These are phyloP conservation scores for Hippocampus mohnikei DNA, from an alignment of 2,113 vertebrate genomes.

Conservation along the genomic window DNA sequence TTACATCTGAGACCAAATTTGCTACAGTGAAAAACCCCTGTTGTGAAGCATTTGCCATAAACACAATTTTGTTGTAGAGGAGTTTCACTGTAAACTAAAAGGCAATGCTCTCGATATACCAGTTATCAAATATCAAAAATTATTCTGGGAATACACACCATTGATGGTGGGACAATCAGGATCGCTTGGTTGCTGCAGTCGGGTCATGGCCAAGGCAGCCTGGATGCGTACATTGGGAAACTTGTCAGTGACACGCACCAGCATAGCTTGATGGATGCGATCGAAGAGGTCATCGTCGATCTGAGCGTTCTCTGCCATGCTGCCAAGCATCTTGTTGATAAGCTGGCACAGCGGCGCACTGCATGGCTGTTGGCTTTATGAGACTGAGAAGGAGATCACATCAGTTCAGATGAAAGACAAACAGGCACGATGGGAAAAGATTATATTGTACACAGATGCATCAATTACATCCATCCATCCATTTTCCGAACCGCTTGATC, in stretches of 20 bases:
- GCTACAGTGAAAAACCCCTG: too few species aligned
- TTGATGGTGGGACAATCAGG: constrained; percentile 84
- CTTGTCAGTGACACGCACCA: constrained; percentile 87
- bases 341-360: constrained; percentile 88
- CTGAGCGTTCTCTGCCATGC: constrained; percentile 90
- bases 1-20: too few species aligned
- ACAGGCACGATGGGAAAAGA: neutral
- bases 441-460: neutral
- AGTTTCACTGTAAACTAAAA: too few species aligned
- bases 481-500: too few species aligned
- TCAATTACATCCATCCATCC: neutral
- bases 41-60: too few species aligned
- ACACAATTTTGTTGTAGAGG: too few species aligned
- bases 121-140: too few species aligned
- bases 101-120: too few species aligned
- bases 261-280: constrained; percentile 87
- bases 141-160: constrained; percentile 60
- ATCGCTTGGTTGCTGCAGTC: constrained; percentile 89
- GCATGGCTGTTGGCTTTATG: constrained; percentile 84
- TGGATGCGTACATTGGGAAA: constrained; percentile 93
- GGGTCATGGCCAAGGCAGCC: constrained; percentile 87
- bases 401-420: neutral
- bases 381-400: constrained; percentile 66
- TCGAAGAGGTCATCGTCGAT: constrained; percentile 93
- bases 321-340: constrained; percentile 89